A percentile compares a stretch with the other conserved stretches of the same genome.
These are phyloP conservation scores for Grantiella picta DNA, from an alignment of 2,113 vertebrate species.

Conservation along the genomic window DNA sequence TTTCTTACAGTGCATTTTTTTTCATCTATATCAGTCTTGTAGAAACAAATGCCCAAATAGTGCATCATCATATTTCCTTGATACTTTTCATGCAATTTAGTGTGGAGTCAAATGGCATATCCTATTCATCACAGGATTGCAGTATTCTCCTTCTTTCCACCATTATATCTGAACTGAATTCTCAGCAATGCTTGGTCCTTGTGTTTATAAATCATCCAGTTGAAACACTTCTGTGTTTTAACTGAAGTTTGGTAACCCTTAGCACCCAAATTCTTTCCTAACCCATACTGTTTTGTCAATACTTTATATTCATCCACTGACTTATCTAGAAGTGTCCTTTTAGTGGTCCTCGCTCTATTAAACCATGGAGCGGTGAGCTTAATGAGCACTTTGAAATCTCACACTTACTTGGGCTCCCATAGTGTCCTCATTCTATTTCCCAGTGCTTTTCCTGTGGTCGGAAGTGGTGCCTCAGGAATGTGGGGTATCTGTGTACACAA, in stretches of 20 bases:
- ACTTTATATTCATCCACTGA: neutral
- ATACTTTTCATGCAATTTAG: neutral
- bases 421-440: neutral
- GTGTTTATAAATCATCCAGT: neutral
- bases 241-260: neutral
- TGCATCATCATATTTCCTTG: neutral
- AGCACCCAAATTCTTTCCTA: neutral
- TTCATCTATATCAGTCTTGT: neutral
- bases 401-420: neutral
- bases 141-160: neutral
- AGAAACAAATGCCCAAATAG: neutral
- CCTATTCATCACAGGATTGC: neutral
- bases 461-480: neutral
- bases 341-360: neutral
- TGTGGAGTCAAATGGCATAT: neutral
- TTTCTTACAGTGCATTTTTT: neutral
- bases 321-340: neutral
- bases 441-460: neutral
- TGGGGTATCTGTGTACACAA: fast-evolving
- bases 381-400: neutral
- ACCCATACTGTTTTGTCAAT: neutral
- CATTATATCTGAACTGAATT: neutral
- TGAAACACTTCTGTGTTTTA: neutral
- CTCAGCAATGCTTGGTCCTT: neutral
- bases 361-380: neutral